phyloP scores from a whole-genome alignment of 2,113 vertebrate species.

The Porphyrio hochstetteri region DNA sequence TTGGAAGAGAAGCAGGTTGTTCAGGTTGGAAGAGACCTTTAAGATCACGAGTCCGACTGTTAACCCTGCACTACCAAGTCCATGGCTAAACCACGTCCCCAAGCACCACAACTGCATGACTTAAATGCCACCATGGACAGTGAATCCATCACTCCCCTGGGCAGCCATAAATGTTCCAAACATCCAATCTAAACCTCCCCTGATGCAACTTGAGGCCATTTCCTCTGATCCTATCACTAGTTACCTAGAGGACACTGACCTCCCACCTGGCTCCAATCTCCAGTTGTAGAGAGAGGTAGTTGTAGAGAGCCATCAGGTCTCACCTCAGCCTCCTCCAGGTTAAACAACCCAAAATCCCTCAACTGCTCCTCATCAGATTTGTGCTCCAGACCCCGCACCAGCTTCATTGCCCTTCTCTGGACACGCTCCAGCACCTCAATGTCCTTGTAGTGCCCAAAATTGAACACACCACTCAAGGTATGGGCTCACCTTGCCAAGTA shows the following conservation, averaged over 20 bases:
- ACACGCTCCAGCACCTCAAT: neutral
- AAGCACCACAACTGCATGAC: neutral
- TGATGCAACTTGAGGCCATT: too few species aligned
- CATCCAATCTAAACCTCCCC: neutral
- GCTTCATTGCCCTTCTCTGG: neutral
- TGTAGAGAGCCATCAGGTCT: too few species aligned
- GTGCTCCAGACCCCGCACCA: neutral
- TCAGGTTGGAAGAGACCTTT: neutral
- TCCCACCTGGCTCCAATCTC: too few species aligned
- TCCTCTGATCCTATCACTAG: too few species aligned
- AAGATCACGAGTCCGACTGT: neutral
- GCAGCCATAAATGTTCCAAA: neutral
- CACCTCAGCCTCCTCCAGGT: too few species aligned
- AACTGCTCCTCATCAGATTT: too few species aligned
- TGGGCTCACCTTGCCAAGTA: fast-evolving
- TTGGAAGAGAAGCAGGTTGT: too few species aligned
- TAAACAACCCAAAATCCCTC: too few species aligned
- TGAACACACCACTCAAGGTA: neutral
- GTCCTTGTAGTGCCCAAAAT: neutral
- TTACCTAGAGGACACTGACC: too few species aligned
- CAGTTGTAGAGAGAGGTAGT: too few species aligned
- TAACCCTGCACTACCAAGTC: neutral
- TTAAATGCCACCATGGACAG: neutral
- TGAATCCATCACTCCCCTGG: neutral
- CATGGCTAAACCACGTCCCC: neutral